phyloP scores from a whole-genome alignment of 53 echinoderm and acorn worm genomes.

The Holothuria leucospilota region DNA sequence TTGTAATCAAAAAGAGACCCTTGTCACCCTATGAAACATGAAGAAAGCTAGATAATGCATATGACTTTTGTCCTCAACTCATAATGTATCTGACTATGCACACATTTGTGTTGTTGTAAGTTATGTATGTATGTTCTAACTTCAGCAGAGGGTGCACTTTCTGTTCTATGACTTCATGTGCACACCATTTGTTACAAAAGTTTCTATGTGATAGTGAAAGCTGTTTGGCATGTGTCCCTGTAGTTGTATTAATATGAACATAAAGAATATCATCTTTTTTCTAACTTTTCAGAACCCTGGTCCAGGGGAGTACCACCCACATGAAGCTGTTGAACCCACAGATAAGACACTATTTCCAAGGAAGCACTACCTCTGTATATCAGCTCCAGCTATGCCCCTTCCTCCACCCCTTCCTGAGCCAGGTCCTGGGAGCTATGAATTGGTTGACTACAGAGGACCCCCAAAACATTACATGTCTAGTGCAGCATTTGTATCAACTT shows the following conservation, averaged over 20 bases:
- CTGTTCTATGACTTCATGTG: too few species aligned
- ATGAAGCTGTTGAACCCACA: slow-evolving; percentile 75
- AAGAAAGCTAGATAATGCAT: too few species aligned
- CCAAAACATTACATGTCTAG: slow-evolving; percentile 98
- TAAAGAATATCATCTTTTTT: neutral
- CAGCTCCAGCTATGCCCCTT: slow-evolving; percentile 99
- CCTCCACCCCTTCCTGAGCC: slow-evolving; percentile 92
- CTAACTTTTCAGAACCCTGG: slow-evolving; percentile 81
- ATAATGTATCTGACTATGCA: too few species aligned
- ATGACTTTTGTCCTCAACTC: too few species aligned
- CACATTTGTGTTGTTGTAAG: too few species aligned
- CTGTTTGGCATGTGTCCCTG: too few species aligned
- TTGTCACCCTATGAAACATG: too few species aligned
- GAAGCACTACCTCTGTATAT: slow-evolving; percentile 97
- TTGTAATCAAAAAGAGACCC: too few species aligned
- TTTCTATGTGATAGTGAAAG: too few species aligned
- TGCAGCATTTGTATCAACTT: slow-evolving; percentile 90
- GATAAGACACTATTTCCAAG: slow-evolving; percentile 84
- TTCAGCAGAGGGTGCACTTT: too few species aligned
- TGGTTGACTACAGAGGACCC: slow-evolving; percentile 89
- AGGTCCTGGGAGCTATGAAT: slow-evolving; percentile 92
- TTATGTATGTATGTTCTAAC: too few species aligned
- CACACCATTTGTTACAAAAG: too few species aligned
- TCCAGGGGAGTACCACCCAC: slow-evolving; percentile 93
- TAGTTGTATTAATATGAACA: neutral